phyloP scores from a whole-genome alignment of 2,797 vertebrate genomes.

The Enteromius mattozi region DNA sequence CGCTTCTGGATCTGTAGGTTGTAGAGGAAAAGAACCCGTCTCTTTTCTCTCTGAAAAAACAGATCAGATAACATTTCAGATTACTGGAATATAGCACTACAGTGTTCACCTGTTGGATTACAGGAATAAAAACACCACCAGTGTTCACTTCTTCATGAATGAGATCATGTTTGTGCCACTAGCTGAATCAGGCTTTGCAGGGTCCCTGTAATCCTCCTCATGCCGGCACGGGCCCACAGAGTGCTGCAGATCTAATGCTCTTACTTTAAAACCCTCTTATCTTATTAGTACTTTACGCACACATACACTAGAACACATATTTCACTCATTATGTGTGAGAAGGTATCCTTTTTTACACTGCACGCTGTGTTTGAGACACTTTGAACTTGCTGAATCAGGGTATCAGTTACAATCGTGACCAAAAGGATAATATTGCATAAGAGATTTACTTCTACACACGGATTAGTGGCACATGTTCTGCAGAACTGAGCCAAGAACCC shows the following conservation, averaged over 20 bases:
- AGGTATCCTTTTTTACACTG: background rate
- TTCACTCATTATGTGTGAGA: slow-evolving; percentile 18
- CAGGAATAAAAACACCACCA: background rate
- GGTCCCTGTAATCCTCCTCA: slow-evolving; percentile 49
- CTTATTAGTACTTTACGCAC: slow-evolving; percentile 38
- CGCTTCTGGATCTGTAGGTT: slow-evolving; percentile 80
- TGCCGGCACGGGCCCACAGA: slow-evolving; percentile 5
- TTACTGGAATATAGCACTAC: slow-evolving; percentile 3
- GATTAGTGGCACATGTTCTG: background rate
- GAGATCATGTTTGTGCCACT: slow-evolving; percentile 43
- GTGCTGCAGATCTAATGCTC: slow-evolving; percentile 51
- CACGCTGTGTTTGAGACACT: slow-evolving; percentile 5
- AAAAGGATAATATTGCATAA: slow-evolving; percentile 30
- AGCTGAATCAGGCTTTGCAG: slow-evolving; percentile 53
- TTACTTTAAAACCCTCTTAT: slow-evolving; percentile 49
- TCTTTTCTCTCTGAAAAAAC: slow-evolving; percentile 82
- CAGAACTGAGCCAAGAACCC: background rate
- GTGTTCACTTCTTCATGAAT: slow-evolving; percentile 29
- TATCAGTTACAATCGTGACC: slow-evolving; percentile 26
- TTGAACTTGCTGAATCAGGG: slow-evolving; percentile 40
- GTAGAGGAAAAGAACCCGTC: slow-evolving; percentile 82
- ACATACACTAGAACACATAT: slow-evolving; percentile 36
- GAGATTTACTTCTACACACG: background rate
- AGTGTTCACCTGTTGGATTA: background rate
- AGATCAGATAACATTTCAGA: background rate